Base-by-base conservation (phyloP, 2,888 invertebrate species). In the Melanotus villosus region DNA sequence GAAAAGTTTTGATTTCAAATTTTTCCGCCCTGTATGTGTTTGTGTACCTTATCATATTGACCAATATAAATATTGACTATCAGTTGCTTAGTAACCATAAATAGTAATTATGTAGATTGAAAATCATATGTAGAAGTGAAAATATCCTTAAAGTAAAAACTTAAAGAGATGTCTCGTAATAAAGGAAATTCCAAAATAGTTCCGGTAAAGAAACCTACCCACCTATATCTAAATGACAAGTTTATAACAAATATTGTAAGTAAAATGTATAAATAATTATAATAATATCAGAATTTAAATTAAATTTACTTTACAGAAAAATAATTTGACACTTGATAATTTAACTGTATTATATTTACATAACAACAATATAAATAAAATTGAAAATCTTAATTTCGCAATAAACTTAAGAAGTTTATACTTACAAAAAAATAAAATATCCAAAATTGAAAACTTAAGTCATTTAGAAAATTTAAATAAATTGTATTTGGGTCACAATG, bases 361-460 rank as follows among this genome's bases (percentile, higher is more conserved):
- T 71, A 89, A 88, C 78, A 92, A 92, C 79, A 87, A 88, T 76
- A 88, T 92, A 62, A 82, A 84, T 1, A 86, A 85, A 59, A 84
- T 92, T 12, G 85, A 89, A 75, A 89, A 89, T 73, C 80, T 92
- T 30, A 85, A 88, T 38, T 77, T 80, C 3, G 81, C 89, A n/a
- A 77, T 77, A 10, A 87, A 88, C 70, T 81, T 94, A 43, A 86
- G 88, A 16, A 88, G 90, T 73, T 86, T 92, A 14, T 96, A 92
- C 84, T 87, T 93, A 38, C 96, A 95, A 80, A 93, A 92, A 79
- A 98, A 97, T 82, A 89, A 89, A 76, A 91, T 98, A 73, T 83
- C 87, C 0, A 90, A 89, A 81, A 90, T 97, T 18, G 89, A 92
- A 80, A 93, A 94, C 77, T 80, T 97, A 5, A 86, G 90, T 54